Base-by-base conservation (phyloP, 2,797 vertebrate species). In the Hozukius guyotensis region DNA sequence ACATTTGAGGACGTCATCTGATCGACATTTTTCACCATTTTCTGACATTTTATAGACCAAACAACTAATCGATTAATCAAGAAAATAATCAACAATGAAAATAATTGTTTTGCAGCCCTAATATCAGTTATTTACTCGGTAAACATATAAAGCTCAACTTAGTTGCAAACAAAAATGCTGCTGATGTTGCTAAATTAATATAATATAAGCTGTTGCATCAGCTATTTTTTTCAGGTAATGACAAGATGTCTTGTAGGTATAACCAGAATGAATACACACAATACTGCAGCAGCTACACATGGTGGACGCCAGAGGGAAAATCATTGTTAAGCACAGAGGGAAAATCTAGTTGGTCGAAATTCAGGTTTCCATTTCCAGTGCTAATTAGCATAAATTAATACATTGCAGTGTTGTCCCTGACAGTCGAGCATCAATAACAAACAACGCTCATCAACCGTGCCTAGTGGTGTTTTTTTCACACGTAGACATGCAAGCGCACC, bases 381-480 rank as follows among this genome's bases (percentile, higher is more conserved):
- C 55, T 85, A 73, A 90, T 85, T 78, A 81, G 52, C 78, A 81
- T 86, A 64, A 85, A 83, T 84, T 5, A 72, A 84, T 72, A 68
- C 36, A 84, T 78, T 46, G 69, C 69, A 77, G 77, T 79, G 77
- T 71, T 65, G 70, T 73, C 53, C n/a, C 52, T 76, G 79, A 81
- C 75, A 77, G 59, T 57, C 12, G 2, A 38, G 83, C 81, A 84
- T 83, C 82, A 78, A 27, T 31, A 80, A 56, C 55, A 52, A 80
- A 56, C 55, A 52, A 75, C 29, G 25, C 42, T 83, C 64, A 49
- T 77, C 77, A 75, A 36, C 63, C 62, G 67, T 65, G 75, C 73
- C 68, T 52, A 27, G 67, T 38, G 53, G 36, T 76, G 27, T 72
- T 62, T 77, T 77, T 70, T 12, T 72, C 69, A 82, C 80, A 86